These are phyloP conservation scores for Tor tambroides DNA, from an alignment of 2,113 vertebrate genomes.

Conservation along the genomic window DNA sequence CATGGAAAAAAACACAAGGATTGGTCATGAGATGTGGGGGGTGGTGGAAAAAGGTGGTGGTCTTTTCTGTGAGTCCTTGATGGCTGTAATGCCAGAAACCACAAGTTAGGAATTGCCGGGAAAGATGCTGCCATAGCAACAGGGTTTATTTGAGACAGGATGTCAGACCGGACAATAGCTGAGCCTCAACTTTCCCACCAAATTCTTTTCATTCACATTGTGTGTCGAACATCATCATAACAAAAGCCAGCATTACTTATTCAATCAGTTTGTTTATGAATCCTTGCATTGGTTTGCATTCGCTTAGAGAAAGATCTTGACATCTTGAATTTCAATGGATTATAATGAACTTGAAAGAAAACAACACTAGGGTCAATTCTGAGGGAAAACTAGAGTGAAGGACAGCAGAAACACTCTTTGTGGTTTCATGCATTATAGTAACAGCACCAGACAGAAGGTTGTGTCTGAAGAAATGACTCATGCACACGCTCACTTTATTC, in stretches of 20 bases:
- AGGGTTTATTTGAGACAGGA: constrained; percentile 41
- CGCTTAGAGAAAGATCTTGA: background rate
- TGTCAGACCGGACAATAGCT: constrained; percentile 48
- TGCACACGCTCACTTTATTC: background rate
- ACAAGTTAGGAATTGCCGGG: constrained; percentile 5
- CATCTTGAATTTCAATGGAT: background rate
- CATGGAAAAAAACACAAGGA: background rate
- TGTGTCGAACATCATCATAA: constrained; percentile 24
- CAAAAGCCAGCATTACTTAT: constrained; percentile 24
- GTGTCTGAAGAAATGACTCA: background rate
- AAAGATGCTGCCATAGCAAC: constrained; percentile 45
- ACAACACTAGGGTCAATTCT: background rate
- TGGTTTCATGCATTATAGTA: background rate
- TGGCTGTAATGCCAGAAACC: constrained; percentile 28
- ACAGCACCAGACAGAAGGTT: background rate
- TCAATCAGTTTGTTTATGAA: background rate
- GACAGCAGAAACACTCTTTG: constrained; percentile 3
- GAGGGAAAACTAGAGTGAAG: background rate
- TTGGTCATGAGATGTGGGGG: background rate
- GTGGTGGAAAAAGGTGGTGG: background rate
- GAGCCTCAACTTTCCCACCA: constrained; percentile 48
- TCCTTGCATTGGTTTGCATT: background rate
- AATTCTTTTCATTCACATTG: constrained; percentile 30
- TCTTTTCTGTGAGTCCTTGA: constrained; percentile 5
- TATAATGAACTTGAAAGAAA: background rate